Base-by-base conservation (phyloP, 1,140 invertebrate genomes). In the Thrips palmi region DNA sequence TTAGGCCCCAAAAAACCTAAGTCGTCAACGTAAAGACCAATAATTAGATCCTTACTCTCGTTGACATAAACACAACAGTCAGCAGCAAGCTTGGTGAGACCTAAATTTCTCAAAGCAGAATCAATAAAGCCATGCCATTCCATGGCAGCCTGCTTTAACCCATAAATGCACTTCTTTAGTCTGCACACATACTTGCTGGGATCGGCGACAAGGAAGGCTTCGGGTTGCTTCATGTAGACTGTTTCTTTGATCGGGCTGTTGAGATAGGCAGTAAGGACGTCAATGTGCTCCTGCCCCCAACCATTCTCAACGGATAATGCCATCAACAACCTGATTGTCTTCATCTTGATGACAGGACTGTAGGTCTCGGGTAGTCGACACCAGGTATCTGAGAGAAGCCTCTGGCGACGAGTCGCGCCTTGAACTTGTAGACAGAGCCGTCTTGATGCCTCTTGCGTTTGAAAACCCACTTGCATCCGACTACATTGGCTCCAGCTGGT, bases 191-290 rank as follows among this genome's bases (percentile, higher is more conserved):
- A n/a, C n/a, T n/a, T n/a, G n/a, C n/a, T n/a, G n/a, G n/a, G n/a
- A n/a, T n/a, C n/a, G n/a, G n/a, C 24, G n/a, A 27, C 24, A 27
- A 27, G 7, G n/a, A 51, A 52, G 10, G 52, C 53, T 30, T 45
- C 43, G 28, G 58, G 57, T 49, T 45, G 55, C 30, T 45, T 43
- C 52, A 62, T 59, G 49, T 47, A 64, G 4, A 62, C 45, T 10
- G 47, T 45, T 45, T 63, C 58, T 19, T 59, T 44, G 14, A 60
- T 45, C 28, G 46, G 41, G 10, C 51, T 62, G 48, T 60, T 51
- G 39, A 56, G 49, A 46, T 57, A 64, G 0, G 60, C 60, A 12
- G 54, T 55, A 27, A 49, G 51, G 1, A 52, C 47, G 43, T 62
- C 59, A 42, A 54, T 48, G 12, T 59, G 52, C 34, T 46, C 25